Base-by-base conservation (phyloP, 2,113 vertebrate genomes). In the Oreochromis aureus region DNA sequence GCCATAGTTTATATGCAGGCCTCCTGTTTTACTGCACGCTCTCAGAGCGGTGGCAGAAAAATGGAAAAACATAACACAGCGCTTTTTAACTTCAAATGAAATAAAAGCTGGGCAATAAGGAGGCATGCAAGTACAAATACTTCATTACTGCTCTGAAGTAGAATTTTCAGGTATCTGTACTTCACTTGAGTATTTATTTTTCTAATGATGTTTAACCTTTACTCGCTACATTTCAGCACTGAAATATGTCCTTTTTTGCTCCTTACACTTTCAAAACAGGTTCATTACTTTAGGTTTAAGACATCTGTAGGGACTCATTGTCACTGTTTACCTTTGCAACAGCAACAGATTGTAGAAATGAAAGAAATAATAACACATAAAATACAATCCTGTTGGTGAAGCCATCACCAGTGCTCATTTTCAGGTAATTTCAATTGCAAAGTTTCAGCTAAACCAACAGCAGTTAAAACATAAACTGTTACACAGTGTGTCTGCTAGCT, bases 341-440 rank as follows among this genome's bases (percentile, higher is more conserved):
- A 69, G 2, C 0, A 69, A 69, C 34, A 0, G 11, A 39, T 8
- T 69, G 34, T 5, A 6, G 10, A 69, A 11, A 41, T 4, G 39
- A 10, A 69, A 22, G 63, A 39, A 39, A 39, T 19, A 22, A 10
- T 69, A 69, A 41, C 34, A 5, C 6, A 8, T 69, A 69, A 39
- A 69, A 66, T 39, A 1, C 10, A 66, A 39, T 66, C 4, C 63
- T 69, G 22, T 41, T 69, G 0, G 63, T 69, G 34, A 8, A 69
- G 34, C 63, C 63, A 69, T 69, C 4, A 41, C 34, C 3, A 41
- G 63, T 69, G 19, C 19, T 41, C 34, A 11, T 41, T 12, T 11
- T 41, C 46, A 48, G 46, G 46, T 48, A 3, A 48, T 48, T 48
- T 48, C 46, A 48, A 48, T 7, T 48, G 46, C 46, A 48, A 15